These are phyloP conservation scores for Diabrotica undecimpunctata DNA, from an alignment of 1,140 invertebrate species.

Conservation along the genomic window DNA sequence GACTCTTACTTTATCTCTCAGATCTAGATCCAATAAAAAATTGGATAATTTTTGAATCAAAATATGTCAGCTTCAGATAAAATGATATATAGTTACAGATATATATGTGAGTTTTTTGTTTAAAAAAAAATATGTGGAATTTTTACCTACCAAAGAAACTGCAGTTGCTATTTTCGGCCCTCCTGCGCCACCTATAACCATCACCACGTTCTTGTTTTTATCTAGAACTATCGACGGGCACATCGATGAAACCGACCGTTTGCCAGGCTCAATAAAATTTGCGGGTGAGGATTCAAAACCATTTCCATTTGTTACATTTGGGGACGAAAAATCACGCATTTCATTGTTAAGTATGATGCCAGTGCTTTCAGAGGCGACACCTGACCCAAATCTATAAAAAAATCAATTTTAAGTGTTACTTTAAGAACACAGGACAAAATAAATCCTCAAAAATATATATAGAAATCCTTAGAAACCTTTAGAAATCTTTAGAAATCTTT, in stretches of 20 bases:
- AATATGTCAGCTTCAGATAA: no score
- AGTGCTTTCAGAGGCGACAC: slow-evolving; percentile 65
- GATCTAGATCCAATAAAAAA: no score
- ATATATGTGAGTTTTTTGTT: no score
- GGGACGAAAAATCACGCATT: slow-evolving; percentile 94
- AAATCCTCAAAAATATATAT: no score
- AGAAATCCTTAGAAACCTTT: no score
- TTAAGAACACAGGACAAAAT: no score
- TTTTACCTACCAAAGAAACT: slow-evolving; percentile 62
- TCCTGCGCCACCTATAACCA: slow-evolving; percentile 80
- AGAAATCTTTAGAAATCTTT: no score
- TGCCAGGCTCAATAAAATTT: slow-evolving; percentile 76
- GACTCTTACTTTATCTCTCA: no score
- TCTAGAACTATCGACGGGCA: slow-evolving; percentile 75
- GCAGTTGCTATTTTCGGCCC: slow-evolving; percentile 86
- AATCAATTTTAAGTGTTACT: not conserved
- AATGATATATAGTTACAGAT: no score
- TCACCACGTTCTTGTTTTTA: slow-evolving; percentile 55
- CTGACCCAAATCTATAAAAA: slow-evolving; percentile 68
- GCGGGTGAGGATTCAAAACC: slow-evolving; percentile 73
- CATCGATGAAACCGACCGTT: slow-evolving; percentile 89
- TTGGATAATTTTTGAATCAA: no score
- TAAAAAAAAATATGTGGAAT: not conserved
- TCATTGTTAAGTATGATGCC: slow-evolving; percentile 93
- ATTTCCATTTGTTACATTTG: slow-evolving; percentile 72